These are phyloP conservation scores for Mythimna pallens DNA, from an alignment of 2,888 invertebrate species.

Conservation along the genomic window DNA sequence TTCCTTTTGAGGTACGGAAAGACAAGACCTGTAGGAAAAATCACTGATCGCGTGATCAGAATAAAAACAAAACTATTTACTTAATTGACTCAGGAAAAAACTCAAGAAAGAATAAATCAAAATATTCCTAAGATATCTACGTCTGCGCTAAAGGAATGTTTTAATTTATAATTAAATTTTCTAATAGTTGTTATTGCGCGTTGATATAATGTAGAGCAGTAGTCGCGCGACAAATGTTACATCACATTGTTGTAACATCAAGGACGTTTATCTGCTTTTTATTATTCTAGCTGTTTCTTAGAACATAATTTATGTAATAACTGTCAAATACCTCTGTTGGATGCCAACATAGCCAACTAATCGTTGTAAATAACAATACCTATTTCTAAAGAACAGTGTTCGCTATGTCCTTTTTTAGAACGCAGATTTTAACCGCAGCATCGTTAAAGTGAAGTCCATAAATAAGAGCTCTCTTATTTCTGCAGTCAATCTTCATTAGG, in stretches of 20 bases:
- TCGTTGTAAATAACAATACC: conserved; percentile 25
- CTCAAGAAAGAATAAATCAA: conserved; percentile 37
- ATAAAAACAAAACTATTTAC: conserved; percentile 6
- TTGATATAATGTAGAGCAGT: conserved; percentile 44
- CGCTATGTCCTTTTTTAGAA: conserved; percentile 10
- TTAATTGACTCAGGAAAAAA: conserved; percentile 22
- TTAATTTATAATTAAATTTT: conserved; percentile 53
- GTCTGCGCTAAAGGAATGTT: conserved; percentile 50
- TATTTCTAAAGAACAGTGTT: conserved; percentile 23
- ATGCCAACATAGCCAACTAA: conserved; percentile 46
- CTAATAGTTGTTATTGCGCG: conserved; percentile 53
- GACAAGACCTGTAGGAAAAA: conserved; percentile 8
- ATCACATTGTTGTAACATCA: conserved; percentile 53
- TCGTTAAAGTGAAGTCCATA: conserved; percentile 21
- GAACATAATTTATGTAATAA: conserved; percentile 58
- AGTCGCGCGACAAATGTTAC: conserved; percentile 49
- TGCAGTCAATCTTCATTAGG: conserved; percentile 52
- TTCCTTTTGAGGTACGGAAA: neutral
- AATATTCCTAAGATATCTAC: conserved; percentile 51
- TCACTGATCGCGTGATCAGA: conserved; percentile 4
- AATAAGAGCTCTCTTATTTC: conserved; percentile 36
- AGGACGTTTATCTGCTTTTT: conserved; percentile 55
- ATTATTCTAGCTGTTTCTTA: conserved; percentile 51
- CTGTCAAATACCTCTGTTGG: conserved; percentile 43
- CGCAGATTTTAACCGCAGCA: conserved; percentile 33